Conservation (phyloP, 2,113 vertebrate genomes). For the Poeciliopsis prolifica region DNA sequence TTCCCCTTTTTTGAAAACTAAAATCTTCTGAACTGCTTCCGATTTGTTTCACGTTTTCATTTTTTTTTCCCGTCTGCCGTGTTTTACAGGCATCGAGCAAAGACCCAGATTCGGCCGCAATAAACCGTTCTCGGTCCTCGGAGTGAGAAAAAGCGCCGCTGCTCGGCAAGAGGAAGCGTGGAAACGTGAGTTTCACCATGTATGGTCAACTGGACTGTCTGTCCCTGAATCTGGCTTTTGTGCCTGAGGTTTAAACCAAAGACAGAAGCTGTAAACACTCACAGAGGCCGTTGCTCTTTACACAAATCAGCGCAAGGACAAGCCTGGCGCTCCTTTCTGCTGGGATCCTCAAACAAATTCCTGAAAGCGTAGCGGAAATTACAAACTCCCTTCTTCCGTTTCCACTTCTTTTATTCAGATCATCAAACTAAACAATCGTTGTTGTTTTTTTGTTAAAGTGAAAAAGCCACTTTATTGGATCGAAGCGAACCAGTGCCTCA, state of each 20-base stretch:
- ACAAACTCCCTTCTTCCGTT: too few species aligned
- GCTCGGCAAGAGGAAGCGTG: slow-evolving; percentile 22
- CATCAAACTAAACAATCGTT: too few species aligned
- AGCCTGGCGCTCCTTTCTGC: background rate
- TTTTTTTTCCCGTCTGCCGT: background rate
- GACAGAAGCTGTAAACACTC: slow-evolving; percentile 21
- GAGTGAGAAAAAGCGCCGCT: background rate
- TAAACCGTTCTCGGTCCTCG: background rate
- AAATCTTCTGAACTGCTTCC: too few species aligned
- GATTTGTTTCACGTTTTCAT: background rate
- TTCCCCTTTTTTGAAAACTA: too few species aligned
- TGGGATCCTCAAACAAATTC: background rate
- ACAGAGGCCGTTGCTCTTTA: background rate
- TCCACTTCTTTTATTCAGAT: too few species aligned
- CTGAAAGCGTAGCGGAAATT: too few species aligned
- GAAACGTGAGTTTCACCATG: slow-evolving; percentile 52
- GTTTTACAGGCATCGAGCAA: background rate
- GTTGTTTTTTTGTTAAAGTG: too few species aligned
- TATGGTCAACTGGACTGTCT: slow-evolving; percentile 49
- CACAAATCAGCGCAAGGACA: background rate
- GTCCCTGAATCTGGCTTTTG: slow-evolving; percentile 23
- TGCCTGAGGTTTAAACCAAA: slow-evolving; percentile 9
- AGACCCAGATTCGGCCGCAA: background rate
- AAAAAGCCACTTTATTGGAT: too few species aligned
- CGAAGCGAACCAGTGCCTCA: too few species aligned